Conservation (phyloP, 1,140 invertebrate genomes). For the Goniozus legneri region DNA sequence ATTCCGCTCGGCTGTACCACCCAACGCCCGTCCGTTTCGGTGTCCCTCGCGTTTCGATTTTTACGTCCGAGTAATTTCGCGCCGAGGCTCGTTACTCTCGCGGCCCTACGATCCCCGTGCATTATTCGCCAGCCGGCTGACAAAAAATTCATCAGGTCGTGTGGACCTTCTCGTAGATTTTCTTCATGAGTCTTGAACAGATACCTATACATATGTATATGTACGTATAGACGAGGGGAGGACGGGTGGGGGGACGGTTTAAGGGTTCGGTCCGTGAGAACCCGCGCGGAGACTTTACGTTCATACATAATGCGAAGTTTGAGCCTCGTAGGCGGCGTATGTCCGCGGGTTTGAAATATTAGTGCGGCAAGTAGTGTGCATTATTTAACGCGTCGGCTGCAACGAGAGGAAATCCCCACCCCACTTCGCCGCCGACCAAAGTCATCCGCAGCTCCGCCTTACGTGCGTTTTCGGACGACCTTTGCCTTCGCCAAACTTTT, state of each 20-base stretch:
- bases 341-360: slow-evolving; percentile 35
- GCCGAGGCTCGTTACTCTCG: no score
- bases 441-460: no score
- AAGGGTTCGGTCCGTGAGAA: slow-evolving; percentile 3
- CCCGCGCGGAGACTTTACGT: slow-evolving; percentile 22
- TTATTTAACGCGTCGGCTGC: slow-evolving; percentile 39
- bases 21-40: not conserved
- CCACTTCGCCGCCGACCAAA: no score
- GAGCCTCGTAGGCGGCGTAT: slow-evolving; percentile 23
- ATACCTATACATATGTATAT: no score
- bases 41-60: no score
- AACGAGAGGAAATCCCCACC: slow-evolving; percentile 20
- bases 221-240: no score
- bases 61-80: no score
- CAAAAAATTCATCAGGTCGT: not conserved
- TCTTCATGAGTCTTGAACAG: no score
- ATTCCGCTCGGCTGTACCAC: slow-evolving; percentile 29
- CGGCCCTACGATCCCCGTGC: no score
- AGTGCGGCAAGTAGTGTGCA: slow-evolving; percentile 32
- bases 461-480: no score
- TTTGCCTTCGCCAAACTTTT: slow-evolving; percentile 4
- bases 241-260: slow-evolving; percentile 5
- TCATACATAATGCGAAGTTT: slow-evolving; percentile 38
- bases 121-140: not conserved
- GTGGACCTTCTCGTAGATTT: not conserved